Percentiles rank a stretch among this genome's conserved stretches.
Evolutionary conservation across 2,888 invertebrate species (phyloP).

Genomic region (Heliconius hortense): DNA sequence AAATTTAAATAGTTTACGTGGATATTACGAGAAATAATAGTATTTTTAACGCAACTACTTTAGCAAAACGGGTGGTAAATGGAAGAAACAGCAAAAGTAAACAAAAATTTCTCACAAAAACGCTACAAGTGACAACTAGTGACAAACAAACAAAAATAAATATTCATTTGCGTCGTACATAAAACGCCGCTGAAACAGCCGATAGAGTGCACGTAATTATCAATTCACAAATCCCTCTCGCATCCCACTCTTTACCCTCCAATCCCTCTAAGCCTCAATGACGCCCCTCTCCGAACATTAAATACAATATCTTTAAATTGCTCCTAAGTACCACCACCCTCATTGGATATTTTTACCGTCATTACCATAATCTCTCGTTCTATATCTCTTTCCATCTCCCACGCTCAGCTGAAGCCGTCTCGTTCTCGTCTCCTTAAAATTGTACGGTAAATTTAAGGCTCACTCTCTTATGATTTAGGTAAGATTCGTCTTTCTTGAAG

Average conservation of each 20-base stretch:
- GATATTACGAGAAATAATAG: too few relatives aligned
- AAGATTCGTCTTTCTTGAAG: conserved; percentile 64
- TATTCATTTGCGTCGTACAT: conserved; percentile 40
- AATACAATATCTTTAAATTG: conserved; percentile 81
- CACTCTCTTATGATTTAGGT: conserved; percentile 66
- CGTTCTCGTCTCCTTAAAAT: conserved; percentile 57
- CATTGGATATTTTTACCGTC: conserved; percentile 75
- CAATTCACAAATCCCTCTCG: conserved; percentile 69
- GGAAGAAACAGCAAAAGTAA: background rate
- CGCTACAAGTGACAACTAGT: too few relatives aligned
- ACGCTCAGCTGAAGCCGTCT: conserved; percentile 47
- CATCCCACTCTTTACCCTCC: conserved; percentile 50
- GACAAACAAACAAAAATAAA: background rate
- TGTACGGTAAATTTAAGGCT: conserved; percentile 67
- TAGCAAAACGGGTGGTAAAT: background rate
- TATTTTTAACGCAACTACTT: too few relatives aligned
- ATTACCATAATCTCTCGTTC: conserved; percentile 72
- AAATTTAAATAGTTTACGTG: background rate
- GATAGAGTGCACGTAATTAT: conserved; percentile 71
- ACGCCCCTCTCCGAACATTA: conserved; percentile 64
- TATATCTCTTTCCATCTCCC: conserved; percentile 54
- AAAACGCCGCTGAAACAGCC: conserved; percentile 50
- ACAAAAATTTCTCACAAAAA: background rate
- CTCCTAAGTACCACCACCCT: conserved; percentile 77
- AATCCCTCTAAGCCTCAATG: conserved; percentile 48